Evolutionary conservation across 2,888 invertebrate genomes (phyloP).

Genomic region (Tolmerus cingulatus): DNA sequence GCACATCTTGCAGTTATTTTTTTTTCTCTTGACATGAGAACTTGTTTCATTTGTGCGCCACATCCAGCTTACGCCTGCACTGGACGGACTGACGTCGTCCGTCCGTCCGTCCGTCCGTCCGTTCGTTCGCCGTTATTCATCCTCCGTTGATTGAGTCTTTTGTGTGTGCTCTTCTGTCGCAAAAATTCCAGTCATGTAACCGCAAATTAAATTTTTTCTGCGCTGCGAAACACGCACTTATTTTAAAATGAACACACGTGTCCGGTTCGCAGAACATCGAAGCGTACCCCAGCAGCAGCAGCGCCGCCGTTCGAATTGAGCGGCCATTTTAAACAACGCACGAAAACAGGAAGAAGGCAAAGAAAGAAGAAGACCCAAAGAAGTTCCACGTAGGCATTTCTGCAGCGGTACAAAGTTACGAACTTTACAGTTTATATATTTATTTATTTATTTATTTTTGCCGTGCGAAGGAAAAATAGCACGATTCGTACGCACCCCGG

Average conservation of each 20-base stretch:
- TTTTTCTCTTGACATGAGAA: neutral
- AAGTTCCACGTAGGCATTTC: slow-evolving; percentile 6
- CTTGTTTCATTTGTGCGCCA: neutral
- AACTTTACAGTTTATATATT: slow-evolving; percentile 15
- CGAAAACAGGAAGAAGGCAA: neutral
- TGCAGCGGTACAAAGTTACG: neutral
- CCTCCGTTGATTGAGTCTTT: slow-evolving; percentile 13
- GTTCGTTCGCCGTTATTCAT: neutral
- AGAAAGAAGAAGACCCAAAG: slow-evolving; percentile 2
- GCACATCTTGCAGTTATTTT: neutral
- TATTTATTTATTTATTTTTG: neutral
- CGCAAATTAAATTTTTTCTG: slow-evolving; percentile 32
- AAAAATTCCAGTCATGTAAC: slow-evolving; percentile 29
- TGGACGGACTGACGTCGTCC: neutral
- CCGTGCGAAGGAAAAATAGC: neutral
- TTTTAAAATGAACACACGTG: neutral
- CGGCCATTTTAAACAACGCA: slow-evolving; percentile 30
- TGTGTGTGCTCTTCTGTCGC: neutral
- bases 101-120: neutral
- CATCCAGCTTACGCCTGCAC: neutral
- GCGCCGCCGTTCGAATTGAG: neutral
- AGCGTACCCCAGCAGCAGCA: neutral
- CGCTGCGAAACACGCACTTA: neutral
- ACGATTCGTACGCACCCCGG: neutral
- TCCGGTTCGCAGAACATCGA: neutral